Evolutionary conservation across 2,888 invertebrate genomes (phyloP).

Genomic region (Cheilosia variabilis): DNA sequence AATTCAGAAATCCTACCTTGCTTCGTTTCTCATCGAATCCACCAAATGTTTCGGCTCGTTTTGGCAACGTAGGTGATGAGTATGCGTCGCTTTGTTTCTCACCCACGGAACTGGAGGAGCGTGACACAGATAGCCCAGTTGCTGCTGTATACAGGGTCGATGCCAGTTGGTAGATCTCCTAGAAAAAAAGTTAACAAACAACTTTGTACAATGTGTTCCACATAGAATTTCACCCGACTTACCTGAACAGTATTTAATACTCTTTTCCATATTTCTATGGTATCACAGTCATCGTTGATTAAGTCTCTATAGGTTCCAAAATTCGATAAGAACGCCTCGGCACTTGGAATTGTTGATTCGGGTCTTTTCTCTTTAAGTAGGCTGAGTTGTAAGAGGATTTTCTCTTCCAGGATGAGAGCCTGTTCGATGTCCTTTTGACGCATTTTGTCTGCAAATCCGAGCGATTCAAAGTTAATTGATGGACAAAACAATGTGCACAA

Average conservation of each 20-base stretch:
- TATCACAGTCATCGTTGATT: constrained; percentile 90
- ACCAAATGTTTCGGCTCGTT: constrained; percentile 97
- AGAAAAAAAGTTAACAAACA: not conserved
- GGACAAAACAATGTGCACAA: not conserved
- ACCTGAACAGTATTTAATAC: constrained; percentile 85
- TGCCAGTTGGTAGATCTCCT: constrained; percentile 90
- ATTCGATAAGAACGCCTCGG: constrained; percentile 82
- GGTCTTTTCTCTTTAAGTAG: constrained; percentile 87
- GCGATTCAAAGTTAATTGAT: not conserved
- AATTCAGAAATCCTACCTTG: constrained; percentile 77
- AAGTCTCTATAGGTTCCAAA: constrained; percentile 88
- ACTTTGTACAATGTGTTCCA: not conserved
- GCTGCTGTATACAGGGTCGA: constrained; percentile 88
- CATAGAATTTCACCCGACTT: not conserved
- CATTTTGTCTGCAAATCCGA: constrained; percentile 88
- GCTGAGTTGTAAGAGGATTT: constrained; percentile 92
- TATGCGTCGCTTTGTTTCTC: constrained; percentile 95
- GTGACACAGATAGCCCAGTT: constrained; percentile 90
- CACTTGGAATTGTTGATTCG: constrained; percentile 83
- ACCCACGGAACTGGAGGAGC: constrained; percentile 97
- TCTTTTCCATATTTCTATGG: constrained; percentile 92
- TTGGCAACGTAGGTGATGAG: constrained; percentile 93
- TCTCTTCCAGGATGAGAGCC: constrained; percentile 93
- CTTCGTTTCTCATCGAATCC: constrained; percentile 91
- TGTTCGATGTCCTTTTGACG: constrained; percentile 95